Evolutionary conservation across 2,113 vertebrate genomes (phyloP), one percentile per base, ranked within the genome.

Genomic region (Tragelaphus imberbis): DNA sequence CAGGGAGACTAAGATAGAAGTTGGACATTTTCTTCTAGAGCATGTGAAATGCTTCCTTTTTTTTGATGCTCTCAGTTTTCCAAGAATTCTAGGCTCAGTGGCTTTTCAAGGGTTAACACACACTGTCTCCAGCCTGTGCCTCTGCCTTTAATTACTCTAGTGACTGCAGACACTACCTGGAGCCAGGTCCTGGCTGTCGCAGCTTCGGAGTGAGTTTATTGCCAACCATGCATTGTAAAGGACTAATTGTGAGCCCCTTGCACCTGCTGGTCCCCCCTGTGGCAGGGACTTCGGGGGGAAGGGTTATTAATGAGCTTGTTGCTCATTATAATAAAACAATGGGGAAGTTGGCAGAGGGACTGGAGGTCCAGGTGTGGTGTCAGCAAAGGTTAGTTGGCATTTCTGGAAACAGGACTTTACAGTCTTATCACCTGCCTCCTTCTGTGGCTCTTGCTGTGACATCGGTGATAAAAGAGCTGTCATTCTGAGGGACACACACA

Each of bases 271-370:
- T 97, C 98, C 98, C 99, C 98, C 98, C 97, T 94, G 98, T 98
- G 98, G 95, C 98, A 98, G 97, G 77, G 97, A 89, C 97, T 98
- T 71, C 97, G 95, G 96, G 96, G 94, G 95, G 79, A 56, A 30
- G 95, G 94, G 98, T 99, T 99, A 99, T 99, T 98, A 99, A 99
- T 99, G 99, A 98, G 98, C 36, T 65, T 99, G 98, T 98, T 98
- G 98, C 98, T 98, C 98, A 98, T 98, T 98, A 98, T 98, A 98
- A 98, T 98, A 98, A 98, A 98, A 98, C 98, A 99, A 97, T 97
- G 93, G 98, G 97, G 98, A 97, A 71, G 2, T 97, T 98, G 98
- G 98, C 7, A 97, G 49, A 96, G 33, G 97, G 96, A 96, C 97
- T 94, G 95, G 97, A 96, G 94, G 98, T 97, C 98, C 98, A 99